Conservation (phyloP, 2,888 invertebrate species). For the Tipula unca region DNA sequence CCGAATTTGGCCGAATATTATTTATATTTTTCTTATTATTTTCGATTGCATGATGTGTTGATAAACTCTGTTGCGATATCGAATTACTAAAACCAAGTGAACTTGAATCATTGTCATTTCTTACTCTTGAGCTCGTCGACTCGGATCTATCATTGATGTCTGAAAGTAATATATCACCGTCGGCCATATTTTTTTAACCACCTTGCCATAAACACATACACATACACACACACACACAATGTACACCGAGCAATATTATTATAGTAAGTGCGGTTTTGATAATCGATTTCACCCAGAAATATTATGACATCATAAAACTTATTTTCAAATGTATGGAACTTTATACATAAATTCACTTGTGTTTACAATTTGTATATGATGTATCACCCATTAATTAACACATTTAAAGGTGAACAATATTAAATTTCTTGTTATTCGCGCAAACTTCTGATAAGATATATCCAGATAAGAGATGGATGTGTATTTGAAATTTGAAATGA, state of each 20-base stretch:
- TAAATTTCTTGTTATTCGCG: neutral
- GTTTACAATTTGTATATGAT: neutral
- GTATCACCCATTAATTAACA: neutral
- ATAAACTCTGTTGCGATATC: slow-evolving; percentile 18
- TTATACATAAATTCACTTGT: neutral
- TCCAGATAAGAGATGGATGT: neutral
- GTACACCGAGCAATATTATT: neutral
- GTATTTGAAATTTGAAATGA: neutral
- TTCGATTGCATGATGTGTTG: neutral
- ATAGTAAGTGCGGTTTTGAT: neutral
- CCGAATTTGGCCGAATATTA: slow-evolving; percentile 23
- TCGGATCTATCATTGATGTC: neutral
- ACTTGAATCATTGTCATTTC: neutral
- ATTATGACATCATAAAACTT: neutral
- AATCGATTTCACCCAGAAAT: neutral
- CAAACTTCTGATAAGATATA: neutral
- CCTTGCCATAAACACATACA: neutral
- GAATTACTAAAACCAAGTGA: neutral
- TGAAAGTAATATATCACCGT: neutral
- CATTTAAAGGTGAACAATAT: neutral
- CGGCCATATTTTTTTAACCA: neutral
- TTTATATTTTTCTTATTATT: neutral
- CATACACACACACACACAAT: neutral
- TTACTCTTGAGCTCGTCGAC: neutral
- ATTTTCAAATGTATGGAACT: neutral